Evolutionary conservation across 92 coral and sea anemone genomes (phyloP).

Genomic region (Porites rus): DNA sequence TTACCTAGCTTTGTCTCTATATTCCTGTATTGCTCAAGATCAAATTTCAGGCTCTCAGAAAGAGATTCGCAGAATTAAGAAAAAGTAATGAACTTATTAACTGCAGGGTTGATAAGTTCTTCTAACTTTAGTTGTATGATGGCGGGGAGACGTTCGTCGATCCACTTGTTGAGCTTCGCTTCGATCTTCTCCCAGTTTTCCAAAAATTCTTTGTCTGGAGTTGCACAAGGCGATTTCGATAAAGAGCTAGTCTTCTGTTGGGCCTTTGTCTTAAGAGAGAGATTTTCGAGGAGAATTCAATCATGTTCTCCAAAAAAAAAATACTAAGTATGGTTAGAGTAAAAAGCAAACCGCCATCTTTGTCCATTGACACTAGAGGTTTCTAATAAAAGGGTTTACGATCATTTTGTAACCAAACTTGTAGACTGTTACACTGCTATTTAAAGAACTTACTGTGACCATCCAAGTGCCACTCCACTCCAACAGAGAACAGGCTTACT

Average conservation of each 20-base stretch:
- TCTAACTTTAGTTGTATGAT: not conserved
- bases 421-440: not conserved
- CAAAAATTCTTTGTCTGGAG: not conserved
- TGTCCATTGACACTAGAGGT: no score
- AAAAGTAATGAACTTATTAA: not conserved
- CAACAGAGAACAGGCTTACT: slow-evolving; percentile 95
- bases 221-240: not conserved
- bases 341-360: no score
- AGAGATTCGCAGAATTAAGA: not conserved
- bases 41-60: not conserved
- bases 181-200: not conserved
- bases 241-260: not conserved
- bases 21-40: no score
- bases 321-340: no score
- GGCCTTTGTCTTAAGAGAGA: not conserved
- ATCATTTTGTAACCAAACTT: no score
- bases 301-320: not conserved
- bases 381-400: not conserved
- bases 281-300: no score
- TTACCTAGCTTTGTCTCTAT: no score
- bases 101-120: not conserved
- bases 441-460: slow-evolving; percentile 83
- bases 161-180: not conserved
- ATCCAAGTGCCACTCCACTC: slow-evolving; percentile 97
- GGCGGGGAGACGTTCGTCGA: not conserved